These are phyloP conservation scores for Drosophila kikkawai DNA, from an alignment of 1,140 invertebrate species.

Conservation along the genomic window DNA sequence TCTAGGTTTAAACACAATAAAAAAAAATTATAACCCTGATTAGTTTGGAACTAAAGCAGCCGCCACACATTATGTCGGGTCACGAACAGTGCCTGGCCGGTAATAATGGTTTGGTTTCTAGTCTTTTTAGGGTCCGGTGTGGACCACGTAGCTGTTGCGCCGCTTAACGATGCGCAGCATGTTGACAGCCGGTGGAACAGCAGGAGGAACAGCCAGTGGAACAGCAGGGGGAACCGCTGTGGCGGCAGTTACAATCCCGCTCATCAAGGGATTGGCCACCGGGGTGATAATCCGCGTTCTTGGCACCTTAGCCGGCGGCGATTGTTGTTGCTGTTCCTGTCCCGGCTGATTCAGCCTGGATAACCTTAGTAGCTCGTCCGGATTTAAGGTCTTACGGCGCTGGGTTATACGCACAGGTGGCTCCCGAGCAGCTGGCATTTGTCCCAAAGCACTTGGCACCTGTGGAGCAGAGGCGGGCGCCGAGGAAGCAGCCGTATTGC, in stretches of 20 bases:
- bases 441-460: neutral
- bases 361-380: neutral
- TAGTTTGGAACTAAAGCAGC: conserved; percentile 36
- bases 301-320: neutral
- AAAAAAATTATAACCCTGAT: neutral
- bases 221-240: no score
- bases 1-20: neutral
- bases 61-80: neutral
- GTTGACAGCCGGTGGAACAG: neutral
- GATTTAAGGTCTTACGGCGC: conserved; percentile 18
- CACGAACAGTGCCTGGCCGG: neutral
- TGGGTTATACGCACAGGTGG: neutral
- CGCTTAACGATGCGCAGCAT: conserved; percentile 38
- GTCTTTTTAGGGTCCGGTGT: conserved; percentile 8
- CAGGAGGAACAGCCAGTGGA: no score
- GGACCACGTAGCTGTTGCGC: conserved; percentile 35
- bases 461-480: neutral
- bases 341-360: neutral
- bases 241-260: neutral
- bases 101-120: conserved; percentile 14
- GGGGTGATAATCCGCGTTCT: no score
- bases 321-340: neutral
- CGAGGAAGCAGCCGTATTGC: neutral
- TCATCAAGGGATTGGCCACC: neutral
- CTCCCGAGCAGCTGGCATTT: neutral